Base-by-base conservation (phyloP, 2,888 invertebrate genomes). In the Patella caerulea region DNA sequence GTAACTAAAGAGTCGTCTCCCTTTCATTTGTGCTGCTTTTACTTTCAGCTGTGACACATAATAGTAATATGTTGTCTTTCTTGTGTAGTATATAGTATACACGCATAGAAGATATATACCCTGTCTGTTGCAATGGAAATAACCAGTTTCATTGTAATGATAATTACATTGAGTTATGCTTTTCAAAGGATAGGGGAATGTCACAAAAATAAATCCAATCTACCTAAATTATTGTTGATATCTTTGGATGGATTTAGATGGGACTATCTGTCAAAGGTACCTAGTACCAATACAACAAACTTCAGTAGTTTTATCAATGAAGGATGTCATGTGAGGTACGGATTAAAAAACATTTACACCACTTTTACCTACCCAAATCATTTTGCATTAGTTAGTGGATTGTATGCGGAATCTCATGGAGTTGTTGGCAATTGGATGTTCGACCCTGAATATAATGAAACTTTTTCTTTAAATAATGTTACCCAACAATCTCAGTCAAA, bases 341-440 rank as follows among this genome's bases (percentile, higher is more conserved):
- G 93, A 45, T 80, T 88, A 71, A 80, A 77, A 69, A 88, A 88
- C 82, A 83, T 86, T 3, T 90, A 89, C 80, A 86, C 88, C 29
- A 95, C 95, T 0, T 94, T 94, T 90, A 95, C 95, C 0, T 95
- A 94, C 88, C 94, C 95, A 0, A 95, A 95, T 91, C 95, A 95
- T 91, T 94, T 94, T 86, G 93, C 94, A 0, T 94, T 95, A 77
- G 94, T 94, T 0, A 95, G 90, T 56, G 90, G 90, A 53, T 75
- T 87, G 29, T 94, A 94, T 87, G 93, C 94, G 0, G 95, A 95
- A 88, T 92, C 90, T 15, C 95, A 95, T 90, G 95, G 95, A 0
- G 94, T 95, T 56, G 90, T 95, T 3, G 94, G 93, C 53, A 95
- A 94, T 87, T 87, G 89, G 72, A 93, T 94, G 84, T 94, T 93